phyloP scores from a whole-genome alignment of 2,888 invertebrate genomes.

The Pristionchus maxplancki region DNA sequence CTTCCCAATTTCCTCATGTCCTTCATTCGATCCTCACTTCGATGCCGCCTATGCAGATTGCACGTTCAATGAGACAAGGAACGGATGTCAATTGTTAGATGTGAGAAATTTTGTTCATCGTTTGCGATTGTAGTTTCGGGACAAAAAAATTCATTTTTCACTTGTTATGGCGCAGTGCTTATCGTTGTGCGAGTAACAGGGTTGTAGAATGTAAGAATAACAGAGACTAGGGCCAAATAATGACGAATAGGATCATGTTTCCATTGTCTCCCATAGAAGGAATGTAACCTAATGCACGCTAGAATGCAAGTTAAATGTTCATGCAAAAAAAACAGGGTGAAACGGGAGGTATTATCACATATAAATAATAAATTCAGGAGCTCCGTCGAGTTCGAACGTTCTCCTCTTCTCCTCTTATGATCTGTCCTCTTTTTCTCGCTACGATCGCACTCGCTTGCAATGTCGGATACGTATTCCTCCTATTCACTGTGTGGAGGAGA shows the following conservation, averaged over 20 bases:
- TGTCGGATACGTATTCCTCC: neutral
- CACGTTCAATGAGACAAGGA: neutral
- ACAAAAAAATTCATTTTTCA: too few species aligned
- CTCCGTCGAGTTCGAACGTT: neutral
- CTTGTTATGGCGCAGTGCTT: neutral
- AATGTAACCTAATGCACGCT: neutral
- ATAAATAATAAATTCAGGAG: neutral
- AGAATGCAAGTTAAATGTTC: neutral
- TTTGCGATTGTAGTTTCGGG: too few species aligned
- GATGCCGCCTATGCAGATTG: neutral
- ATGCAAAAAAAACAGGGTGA: neutral
- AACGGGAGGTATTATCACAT: neutral
- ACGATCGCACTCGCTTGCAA: slow-evolving; percentile 4
- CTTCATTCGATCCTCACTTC: slow-evolving; percentile 23
- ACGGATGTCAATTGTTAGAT: slow-evolving; percentile 3
- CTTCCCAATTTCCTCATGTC: neutral
- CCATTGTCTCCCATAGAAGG: neutral
- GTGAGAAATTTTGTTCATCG: neutral
- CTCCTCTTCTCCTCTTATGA: slow-evolving; percentile 28
- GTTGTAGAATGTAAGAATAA: neutral
- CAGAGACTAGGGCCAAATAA: neutral
- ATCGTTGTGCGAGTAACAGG: neutral
- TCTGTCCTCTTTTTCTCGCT: neutral
- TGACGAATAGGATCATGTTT: neutral
- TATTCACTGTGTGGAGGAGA: slow-evolving; percentile 12